Conservation (phyloP, 2,113 vertebrate genomes). For the Mesoclemmys tuberculata region DNA sequence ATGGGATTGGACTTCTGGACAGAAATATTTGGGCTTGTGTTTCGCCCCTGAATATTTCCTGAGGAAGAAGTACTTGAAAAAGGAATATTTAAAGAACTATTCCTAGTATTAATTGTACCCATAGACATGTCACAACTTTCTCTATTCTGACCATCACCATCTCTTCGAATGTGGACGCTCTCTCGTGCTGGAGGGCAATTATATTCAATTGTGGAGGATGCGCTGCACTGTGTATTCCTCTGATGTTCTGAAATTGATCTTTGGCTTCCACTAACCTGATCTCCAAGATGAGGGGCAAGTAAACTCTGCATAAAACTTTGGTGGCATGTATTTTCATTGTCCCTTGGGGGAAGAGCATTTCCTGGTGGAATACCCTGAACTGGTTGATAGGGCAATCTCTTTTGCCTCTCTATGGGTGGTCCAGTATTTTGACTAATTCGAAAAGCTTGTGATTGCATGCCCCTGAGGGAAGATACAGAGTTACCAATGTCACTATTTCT, state of each 20-base stretch:
- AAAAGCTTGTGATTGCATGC: constrained; percentile 90
- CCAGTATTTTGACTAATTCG: constrained; percentile 84
- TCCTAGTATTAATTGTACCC: constrained; percentile 80
- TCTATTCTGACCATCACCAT: constrained; percentile 78
- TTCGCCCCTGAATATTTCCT: constrained; percentile 91
- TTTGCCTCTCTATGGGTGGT: constrained; percentile 85
- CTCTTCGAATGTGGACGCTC: constrained; percentile 79
- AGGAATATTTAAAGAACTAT: constrained; percentile 81
- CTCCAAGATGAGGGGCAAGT: constrained; percentile 90
- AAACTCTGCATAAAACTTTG: constrained; percentile 98
- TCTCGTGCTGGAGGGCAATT: constrained; percentile 85
- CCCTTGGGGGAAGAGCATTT: constrained; percentile 81
- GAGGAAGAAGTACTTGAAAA: constrained; percentile 86
- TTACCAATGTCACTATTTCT: constrained; percentile 89
- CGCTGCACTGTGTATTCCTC: constrained; percentile 88
- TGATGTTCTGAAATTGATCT: constrained; percentile 86
- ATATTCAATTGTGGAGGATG: constrained; percentile 91
- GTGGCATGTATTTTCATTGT: constrained; percentile 90
- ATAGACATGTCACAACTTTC: constrained; percentile 86
- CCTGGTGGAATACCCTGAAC: constrained; percentile 88
- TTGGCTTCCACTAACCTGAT: constrained; percentile 86
- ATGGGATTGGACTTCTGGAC: constrained; percentile 90
- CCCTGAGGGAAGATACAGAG: constrained; percentile 84
- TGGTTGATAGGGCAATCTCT: constrained; percentile 87
- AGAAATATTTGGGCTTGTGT: constrained; percentile 90